Percentiles rank a stretch among this genome's conserved stretches.
phyloP scores from a whole-genome alignment of 1,140 invertebrate species.

The Meloidogyne hapla region DNA sequence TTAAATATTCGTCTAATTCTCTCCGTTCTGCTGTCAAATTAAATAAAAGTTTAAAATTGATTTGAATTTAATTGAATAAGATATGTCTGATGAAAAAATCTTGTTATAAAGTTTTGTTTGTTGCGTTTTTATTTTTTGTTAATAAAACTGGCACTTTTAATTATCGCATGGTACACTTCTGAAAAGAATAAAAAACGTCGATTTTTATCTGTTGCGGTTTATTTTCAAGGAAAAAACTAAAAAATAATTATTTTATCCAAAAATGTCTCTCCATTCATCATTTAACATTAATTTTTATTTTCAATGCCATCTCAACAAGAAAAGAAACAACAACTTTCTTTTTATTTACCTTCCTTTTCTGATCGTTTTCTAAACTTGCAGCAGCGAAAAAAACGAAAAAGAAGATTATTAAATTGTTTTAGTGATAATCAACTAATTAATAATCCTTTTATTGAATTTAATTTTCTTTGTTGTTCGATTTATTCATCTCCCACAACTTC shows the following conservation, averaged over 20 bases:
- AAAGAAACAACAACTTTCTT: not conserved
- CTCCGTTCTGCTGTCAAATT: not conserved
- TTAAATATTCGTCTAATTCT: too few relatives aligned
- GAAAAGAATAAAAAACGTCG: not conserved
- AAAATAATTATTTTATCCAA: not conserved
- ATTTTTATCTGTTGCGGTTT: not conserved
- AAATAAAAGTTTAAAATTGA: not conserved
- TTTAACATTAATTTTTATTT: not conserved
- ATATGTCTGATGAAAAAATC: not conserved
- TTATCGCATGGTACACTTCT: not conserved
- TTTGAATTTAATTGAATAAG: not conserved
- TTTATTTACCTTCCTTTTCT: not conserved
- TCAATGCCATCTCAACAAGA: not conserved
- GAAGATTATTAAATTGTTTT: too few relatives aligned
- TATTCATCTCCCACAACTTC: too few relatives aligned
- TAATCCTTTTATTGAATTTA: too few relatives aligned
- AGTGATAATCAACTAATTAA: too few relatives aligned
- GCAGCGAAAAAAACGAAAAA: too few relatives aligned
- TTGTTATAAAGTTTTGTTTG: not conserved
- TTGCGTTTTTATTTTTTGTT: not conserved
- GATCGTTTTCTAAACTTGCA: not conserved
- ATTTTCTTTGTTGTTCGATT: too few relatives aligned
- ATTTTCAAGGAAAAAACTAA: not conserved
- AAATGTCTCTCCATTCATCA: not conserved
- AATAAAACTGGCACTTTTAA: slow-evolving; percentile 2